Evolutionary conservation across 1,140 invertebrate species (phyloP).

Genomic region (Nephila pilipes): DNA sequence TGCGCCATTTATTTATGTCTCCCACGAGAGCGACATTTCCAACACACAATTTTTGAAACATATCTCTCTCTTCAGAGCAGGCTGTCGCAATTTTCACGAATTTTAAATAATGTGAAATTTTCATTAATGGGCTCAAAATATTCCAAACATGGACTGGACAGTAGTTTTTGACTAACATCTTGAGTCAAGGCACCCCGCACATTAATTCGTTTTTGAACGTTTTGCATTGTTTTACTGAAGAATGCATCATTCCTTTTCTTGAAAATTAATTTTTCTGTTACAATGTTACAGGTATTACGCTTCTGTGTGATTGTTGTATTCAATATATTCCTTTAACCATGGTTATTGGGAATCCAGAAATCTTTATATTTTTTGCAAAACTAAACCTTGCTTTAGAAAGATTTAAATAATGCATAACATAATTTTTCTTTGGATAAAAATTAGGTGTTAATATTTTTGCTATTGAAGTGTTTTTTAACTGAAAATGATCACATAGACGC

Average conservation of each 20-base stretch:
- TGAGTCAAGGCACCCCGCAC: too few species aligned
- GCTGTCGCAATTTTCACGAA: too few species aligned
- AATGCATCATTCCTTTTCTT: constrained; percentile 82
- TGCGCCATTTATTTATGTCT: too few species aligned
- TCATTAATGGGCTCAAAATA: too few species aligned
- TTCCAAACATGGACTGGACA: too few species aligned
- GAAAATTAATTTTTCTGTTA: constrained; percentile 79
- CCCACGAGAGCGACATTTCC: too few species aligned
- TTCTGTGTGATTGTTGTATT: constrained; percentile 81
- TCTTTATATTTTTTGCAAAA: constrained; percentile 82
- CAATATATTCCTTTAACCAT: constrained; percentile 82
- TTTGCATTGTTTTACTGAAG: constrained; percentile 83
- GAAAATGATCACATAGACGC: constrained; percentile 11
- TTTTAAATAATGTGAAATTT: too few species aligned
- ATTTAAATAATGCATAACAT: too few species aligned
- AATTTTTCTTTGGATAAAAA: constrained; percentile 78
- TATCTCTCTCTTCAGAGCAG: too few species aligned
- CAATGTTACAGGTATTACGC: constrained; percentile 77
- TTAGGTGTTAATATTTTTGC: constrained; percentile 54
- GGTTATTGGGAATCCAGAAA: constrained; percentile 82
- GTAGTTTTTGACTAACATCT: too few species aligned
- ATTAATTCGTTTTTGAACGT: too few species aligned
- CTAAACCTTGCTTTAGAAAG: constrained; percentile 81
- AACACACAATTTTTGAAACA: too few species aligned
- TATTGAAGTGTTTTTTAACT: background rate